These are phyloP conservation scores for Zootoca vivipara DNA, from an alignment of 2,113 vertebrate species.

Conservation along the genomic window DNA sequence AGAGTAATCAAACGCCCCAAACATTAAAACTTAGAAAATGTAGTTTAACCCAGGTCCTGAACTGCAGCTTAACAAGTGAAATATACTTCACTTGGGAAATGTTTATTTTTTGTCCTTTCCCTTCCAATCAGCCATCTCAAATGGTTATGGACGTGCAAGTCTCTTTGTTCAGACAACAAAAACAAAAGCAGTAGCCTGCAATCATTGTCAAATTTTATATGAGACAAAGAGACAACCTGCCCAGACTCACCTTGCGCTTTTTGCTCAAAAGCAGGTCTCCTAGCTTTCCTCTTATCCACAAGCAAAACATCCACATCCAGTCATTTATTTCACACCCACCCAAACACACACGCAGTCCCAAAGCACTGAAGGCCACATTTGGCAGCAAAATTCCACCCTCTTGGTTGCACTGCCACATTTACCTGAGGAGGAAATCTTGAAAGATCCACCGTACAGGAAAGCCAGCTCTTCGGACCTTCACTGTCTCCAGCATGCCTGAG, in stretches of 20 bases:
- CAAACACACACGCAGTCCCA: background rate
- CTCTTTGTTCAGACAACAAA: background rate
- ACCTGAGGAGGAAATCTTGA: constrained; percentile 86
- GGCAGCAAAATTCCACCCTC: background rate
- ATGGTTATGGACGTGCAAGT: background rate
- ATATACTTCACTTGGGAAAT: background rate
- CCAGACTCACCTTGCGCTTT: background rate
- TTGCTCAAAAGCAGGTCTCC: background rate
- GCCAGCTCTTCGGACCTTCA: constrained; percentile 90
- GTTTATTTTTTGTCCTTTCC: background rate
- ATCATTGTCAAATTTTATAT: background rate
- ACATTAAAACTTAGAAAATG: background rate
- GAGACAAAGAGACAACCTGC: background rate
- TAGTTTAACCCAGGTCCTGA: background rate
- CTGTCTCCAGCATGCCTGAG: constrained; percentile 93
- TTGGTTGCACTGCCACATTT: constrained; percentile 4
- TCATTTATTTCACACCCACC: background rate
- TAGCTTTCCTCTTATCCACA: background rate
- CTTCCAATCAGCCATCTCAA: background rate
- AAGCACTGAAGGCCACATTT: background rate
- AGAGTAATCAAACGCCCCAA: background rate
- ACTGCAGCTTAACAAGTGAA: background rate
- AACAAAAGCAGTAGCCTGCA: background rate
- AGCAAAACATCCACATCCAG: constrained; percentile 19
- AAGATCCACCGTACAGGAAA: constrained; percentile 89